A percentile compares a stretch with the other conserved stretches of the same genome.
Evolutionary conservation across 2,797 vertebrate species (phyloP).

Genomic region (Crypturellus tataupa): DNA sequence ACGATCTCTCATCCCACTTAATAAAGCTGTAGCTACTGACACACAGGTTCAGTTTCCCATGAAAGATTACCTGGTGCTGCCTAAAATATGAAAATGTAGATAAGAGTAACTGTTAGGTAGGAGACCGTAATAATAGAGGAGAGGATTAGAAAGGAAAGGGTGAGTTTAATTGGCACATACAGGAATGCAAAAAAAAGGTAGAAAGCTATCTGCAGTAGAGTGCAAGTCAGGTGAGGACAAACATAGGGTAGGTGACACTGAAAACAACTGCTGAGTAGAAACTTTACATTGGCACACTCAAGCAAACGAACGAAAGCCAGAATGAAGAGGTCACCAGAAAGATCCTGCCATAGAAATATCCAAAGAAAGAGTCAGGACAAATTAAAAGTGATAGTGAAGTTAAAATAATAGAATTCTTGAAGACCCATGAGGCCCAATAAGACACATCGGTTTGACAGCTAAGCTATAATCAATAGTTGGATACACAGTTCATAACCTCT

Average conservation of each 20-base stretch:
- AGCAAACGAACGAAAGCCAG: neutral
- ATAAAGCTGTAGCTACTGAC: neutral
- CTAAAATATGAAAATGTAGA: neutral
- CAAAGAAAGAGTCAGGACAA: neutral
- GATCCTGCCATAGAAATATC: neutral
- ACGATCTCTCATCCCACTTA: accelerated
- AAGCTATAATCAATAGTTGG: neutral
- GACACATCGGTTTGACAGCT: neutral
- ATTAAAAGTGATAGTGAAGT: neutral
- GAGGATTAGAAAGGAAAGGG: neutral
- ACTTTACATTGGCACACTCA: neutral
- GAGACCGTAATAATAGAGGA: neutral
- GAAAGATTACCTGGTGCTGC: neutral
- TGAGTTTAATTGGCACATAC: neutral
- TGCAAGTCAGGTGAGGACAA: neutral
- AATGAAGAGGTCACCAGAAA: neutral
- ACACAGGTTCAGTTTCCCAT: neutral
- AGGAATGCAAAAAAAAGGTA: neutral
- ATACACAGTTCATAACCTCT: neutral
- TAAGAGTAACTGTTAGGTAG: neutral
- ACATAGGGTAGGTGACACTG: neutral
- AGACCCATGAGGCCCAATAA: neutral
- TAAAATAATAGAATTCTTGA: neutral
- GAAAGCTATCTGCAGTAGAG: neutral
- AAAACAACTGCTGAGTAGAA: neutral